Base-by-base conservation (phyloP, 1,140 invertebrate genomes). In the Apis mellifera region DNA sequence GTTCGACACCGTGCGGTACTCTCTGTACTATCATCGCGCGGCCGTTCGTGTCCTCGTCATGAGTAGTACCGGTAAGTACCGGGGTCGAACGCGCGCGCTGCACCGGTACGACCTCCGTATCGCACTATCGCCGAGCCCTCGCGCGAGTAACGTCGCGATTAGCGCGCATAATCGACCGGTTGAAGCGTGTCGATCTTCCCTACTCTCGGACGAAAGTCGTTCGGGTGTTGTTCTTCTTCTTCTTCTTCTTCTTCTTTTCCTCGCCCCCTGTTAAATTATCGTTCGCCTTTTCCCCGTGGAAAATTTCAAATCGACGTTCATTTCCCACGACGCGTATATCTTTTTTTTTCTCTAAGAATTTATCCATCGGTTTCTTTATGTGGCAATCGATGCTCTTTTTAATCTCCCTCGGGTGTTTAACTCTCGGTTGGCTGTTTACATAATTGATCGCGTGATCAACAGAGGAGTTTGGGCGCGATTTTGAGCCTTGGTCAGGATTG, bases 91-190 rank as follows among this genome's bases (percentile, higher is more conserved):
- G 83, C 82, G 77, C 78, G n/a, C 72, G 42, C 64, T 60, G 62
- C 77, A 79, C 76, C 82, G 81, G 73, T 84, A 78, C 89, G 89
- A 91, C 89, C 90, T 89, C 90, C 85, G 85, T 89, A 90, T 87
- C 89, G 73, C 86, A 60, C 74, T 79, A 81, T 86, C 78, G 78
- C 65, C 78, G 62, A 78, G 71, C 66, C 78, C 83, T 66, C 26
- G 69, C 54, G 82, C 75, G 76, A 78, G 69, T 73, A 79, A 72
- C 77, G 81, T 23, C 73, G 77, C 77, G 84, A 86, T 86, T 87
- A 86, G 64, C 85, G 81, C 84, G 84, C 70, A 82, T 78, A 87
- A 83, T 78, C 66, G 59, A 71, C n/a, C 52, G 19, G 12, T n/a
- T 13, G 32, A 9, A 17, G 17, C 72, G 42, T 48, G 65, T 52